Base-by-base conservation (phyloP, 1,140 invertebrate species). In the Orchesella cincta region DNA sequence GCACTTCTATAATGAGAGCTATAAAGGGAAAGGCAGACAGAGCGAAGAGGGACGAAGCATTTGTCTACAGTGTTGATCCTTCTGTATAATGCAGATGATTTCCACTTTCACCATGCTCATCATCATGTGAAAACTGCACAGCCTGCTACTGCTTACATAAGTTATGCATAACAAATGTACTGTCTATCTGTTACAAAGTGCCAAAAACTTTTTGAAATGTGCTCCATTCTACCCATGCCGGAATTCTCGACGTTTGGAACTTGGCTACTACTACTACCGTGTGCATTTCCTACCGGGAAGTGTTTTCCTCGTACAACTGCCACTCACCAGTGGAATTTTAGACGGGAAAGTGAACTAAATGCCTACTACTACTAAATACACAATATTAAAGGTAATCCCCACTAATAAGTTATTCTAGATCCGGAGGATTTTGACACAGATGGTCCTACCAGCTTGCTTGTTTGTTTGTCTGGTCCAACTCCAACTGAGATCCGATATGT, bases 381-480 rank as follows among this genome's bases (percentile, higher is more conserved):
- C 23, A 18, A 57, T 57, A 57, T 23, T 18, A 18, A 57, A 57
- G 52, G 52, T 57, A 57, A 57, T 57, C 52, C 52, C 39, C 52
- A 14, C 52, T 57, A 57, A 57, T 57, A 57, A 57, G 52, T 57
- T 57, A 57, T 57, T 46, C 52, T 57, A 57, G 52, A 57, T 57
- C 52, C 52, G 52, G 52, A 57, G 52, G 52, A 57, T 57, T 57
- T 57, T 57, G 52, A 57, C 52, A 57, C 52, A 57, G 52, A 57
- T 57, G 52, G 52, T 57, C 8, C 8, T 46, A 12, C 39, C 39
- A 12, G 8, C 39, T 46, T 46, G n/a, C n/a, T n/a, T n/a, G n/a
- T n/a, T n/a, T n/a, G n/a, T n/a, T n/a, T n/a, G n/a, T n/a, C n/a
- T n/a, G n/a, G n/a, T n/a, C n/a, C 39, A 46, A 20, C 20, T 46